Evolutionary conservation across 2,888 invertebrate species (phyloP), one percentile per base, ranked within the genome.

Genomic region (Scaptomyza flava): DNA sequence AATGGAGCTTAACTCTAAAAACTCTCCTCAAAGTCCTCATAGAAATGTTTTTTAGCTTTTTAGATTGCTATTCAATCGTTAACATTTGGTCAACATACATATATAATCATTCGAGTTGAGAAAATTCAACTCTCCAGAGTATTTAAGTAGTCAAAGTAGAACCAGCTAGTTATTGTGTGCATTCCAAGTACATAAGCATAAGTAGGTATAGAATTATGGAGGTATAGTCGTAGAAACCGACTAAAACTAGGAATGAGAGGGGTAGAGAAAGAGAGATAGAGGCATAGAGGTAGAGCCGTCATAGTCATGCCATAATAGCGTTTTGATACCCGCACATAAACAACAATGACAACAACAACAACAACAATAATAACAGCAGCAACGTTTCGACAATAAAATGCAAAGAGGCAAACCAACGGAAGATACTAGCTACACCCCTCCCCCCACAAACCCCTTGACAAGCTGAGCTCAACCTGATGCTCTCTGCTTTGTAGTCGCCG

Each of bases 301-400:
- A 72, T 82, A 76, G 84, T 76, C 83, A 72, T 62, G 86, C 74
- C 79, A 80, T 88, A 85, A 85, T 85, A 86, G 84, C 88, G 84
- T 80, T 88, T 88, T 85, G 84, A 88, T 84, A 78, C 88, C 88
- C 83, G 81, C 81, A 88, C 88, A 84, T 84, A 84, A 88, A 88
- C 84, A 88, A 88, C 83, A 87, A 85, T 75, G 75, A 68, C 67
- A 76, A 61, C 75, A 75, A 56, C 79, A n/a, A n/a, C n/a, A n/a
- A n/a, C 79, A 87, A 87, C 64, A 83, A 81, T 54, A 70, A 68
- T 57, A 70, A 64, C 71, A 71, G 50, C 81, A 52, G 67, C 74
- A 74, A 65, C 52, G 72, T 51, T 68, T 61, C 63, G 79, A 84
- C 82, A 83, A 87, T 83, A 83, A 83, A 83, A 83, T 87, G 87